Evolutionary conservation across 2,113 vertebrate species (phyloP), one percentile per base, ranked within the genome.

Genomic region (Pipa parva): DNA sequence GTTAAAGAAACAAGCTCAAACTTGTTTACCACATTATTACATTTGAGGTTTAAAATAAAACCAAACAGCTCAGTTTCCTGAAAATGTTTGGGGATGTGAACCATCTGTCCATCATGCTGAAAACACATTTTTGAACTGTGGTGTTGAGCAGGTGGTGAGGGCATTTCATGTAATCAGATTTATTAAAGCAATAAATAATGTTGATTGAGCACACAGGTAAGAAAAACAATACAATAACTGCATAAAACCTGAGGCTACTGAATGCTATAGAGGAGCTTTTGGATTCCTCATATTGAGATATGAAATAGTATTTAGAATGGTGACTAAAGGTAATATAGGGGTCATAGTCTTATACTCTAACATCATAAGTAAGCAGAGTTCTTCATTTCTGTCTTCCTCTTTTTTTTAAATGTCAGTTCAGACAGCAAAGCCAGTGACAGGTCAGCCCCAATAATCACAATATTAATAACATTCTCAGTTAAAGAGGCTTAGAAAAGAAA

Each of bases 91-190:
- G 25, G 58, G 49, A 56, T 74, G 1, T 0, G n/a, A 39, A 8
- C 74, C 78, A 76, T 75, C 79, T 83, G 77, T 61, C 79, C 76
- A 58, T 70, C 49, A 33, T 56, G 21, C 71, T 63, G 54, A 55
- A 76, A 26, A 61, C 75, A 71, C 61, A 0, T 59, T 67, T 76
- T 71, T 71, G 48, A 72, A 70, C 48, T 65, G 59, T 25, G 62
- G 73, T 66, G 64, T 37, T 49, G 72, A 71, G 36, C 64, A 59
- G 59, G 24, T 21, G 62, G 52, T 60, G 10, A 61, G 51, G 55
- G 33, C 45, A 25, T 55, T 51, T 31, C 50, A n/a, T 24, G 33
- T 7, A 46, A 46, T 22, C 73, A 79, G 17, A 59, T 28, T 66
- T 48, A 59, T 70, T 28, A 74, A 60, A 72, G 75, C 49, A 67